phyloP scores from a whole-genome alignment of 2,888 invertebrate genomes.

The Temnothorax ravouxi region DNA sequence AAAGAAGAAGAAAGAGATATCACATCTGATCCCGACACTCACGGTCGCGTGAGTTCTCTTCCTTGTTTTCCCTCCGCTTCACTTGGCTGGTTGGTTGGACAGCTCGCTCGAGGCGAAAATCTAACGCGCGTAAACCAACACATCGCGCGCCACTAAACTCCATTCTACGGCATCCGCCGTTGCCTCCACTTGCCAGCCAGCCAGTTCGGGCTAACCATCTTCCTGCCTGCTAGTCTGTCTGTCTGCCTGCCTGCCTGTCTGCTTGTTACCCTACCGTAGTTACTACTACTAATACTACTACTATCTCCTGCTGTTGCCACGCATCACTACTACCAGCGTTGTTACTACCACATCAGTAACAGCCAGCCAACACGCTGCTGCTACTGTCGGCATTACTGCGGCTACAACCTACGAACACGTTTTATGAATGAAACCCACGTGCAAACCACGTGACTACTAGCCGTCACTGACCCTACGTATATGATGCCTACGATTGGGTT shows the following conservation, averaged over 20 bases:
- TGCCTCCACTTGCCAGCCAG: slow-evolving; percentile 53
- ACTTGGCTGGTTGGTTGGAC: slow-evolving; percentile 63
- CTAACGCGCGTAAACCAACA: slow-evolving; percentile 72
- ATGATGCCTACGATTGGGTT: not conserved
- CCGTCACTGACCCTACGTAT: slow-evolving; percentile 30
- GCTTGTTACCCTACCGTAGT: slow-evolving; percentile 53
- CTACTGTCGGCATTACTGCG: slow-evolving; percentile 63
- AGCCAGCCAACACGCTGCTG: slow-evolving; percentile 52
- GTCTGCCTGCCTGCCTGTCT: slow-evolving; percentile 61
- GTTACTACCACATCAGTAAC: slow-evolving; percentile 46
- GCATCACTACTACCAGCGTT: slow-evolving; percentile 30
- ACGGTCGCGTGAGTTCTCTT: slow-evolving; percentile 56
- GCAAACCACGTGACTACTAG: slow-evolving; percentile 78
- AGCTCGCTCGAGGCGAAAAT: slow-evolving; percentile 74
- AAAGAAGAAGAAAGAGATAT: slow-evolving; percentile 65
- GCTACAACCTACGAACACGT: slow-evolving; percentile 67
- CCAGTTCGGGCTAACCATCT: slow-evolving; percentile 44
- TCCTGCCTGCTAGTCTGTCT: slow-evolving; percentile 51
- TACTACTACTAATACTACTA: slow-evolving; percentile 58
- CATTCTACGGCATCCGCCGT: slow-evolving; percentile 58
- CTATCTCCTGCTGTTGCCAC: slow-evolving; percentile 58
- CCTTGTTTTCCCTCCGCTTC: slow-evolving; percentile 58
- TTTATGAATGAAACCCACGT: slow-evolving; percentile 83
- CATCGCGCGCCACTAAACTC: slow-evolving; percentile 62
- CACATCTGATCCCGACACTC: slow-evolving; percentile 72